phyloP scores from a whole-genome alignment of 2,113 vertebrate genomes.

The Cricetomys ansorgei region DNA sequence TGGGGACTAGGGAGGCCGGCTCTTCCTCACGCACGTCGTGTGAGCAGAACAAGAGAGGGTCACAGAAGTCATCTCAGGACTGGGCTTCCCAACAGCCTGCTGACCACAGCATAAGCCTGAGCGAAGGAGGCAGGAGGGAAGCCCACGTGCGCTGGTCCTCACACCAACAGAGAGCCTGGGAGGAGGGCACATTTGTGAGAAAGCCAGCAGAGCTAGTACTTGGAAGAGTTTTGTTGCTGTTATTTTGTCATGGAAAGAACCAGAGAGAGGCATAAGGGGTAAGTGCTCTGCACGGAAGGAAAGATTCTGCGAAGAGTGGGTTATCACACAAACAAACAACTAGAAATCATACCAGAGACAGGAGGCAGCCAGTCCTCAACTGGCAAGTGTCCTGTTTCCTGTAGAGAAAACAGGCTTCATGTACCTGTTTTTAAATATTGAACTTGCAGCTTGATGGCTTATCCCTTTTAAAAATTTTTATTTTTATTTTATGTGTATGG shows the following conservation, averaged over 20 bases:
- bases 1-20: not conserved
- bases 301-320: not conserved
- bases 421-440: constrained; percentile 57
- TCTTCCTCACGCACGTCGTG: rapidly evolving
- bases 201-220: not conserved
- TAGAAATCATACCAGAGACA: not conserved
- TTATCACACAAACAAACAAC: not conserved
- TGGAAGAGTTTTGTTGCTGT: not conserved
- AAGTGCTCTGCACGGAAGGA: not conserved
- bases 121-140: not conserved
- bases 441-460: not conserved
- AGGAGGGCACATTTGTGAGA: rapidly evolving
- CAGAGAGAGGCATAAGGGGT: not conserved
- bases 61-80: not conserved
- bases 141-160: rapidly evolving
- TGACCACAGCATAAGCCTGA: too few relatives aligned
- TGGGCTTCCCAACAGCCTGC: not conserved
- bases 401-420: not conserved
- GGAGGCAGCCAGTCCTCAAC: not conserved
- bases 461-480: not conserved
- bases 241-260: not conserved
- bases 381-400: not conserved
- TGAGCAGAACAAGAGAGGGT: not conserved
- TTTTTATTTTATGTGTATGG: not conserved
- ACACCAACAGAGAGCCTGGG: too few relatives aligned